phyloP scores from a whole-genome alignment of 1,140 invertebrate species.

The Adoxophyes honmai region DNA sequence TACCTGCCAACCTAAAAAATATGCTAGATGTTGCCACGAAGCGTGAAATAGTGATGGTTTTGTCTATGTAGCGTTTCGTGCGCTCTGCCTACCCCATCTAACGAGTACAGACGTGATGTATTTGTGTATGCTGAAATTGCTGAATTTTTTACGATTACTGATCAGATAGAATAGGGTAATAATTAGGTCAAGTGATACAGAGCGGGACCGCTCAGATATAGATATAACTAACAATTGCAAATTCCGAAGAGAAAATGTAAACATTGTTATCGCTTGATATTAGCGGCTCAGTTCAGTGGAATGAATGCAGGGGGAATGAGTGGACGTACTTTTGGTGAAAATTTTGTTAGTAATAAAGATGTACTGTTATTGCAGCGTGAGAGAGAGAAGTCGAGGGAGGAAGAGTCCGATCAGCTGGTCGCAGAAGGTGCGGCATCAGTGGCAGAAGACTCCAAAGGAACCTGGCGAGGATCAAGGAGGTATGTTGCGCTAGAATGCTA shows the following conservation, averaged over 20 bases:
- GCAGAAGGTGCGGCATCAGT: slow-evolving; percentile 72
- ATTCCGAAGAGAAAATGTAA: slow-evolving; percentile 47
- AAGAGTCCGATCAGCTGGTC: slow-evolving; percentile 74
- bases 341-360: not conserved
- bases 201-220: no score
- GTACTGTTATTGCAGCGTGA: slow-evolving; percentile 48
- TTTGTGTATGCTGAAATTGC: no score
- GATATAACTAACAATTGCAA: slow-evolving; percentile 20
- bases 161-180: no score
- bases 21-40: no score
- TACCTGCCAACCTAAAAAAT: no score
- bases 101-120: no score
- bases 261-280: slow-evolving; percentile 52
- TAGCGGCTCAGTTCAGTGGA: slow-evolving; percentile 31
- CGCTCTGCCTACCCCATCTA: no score
- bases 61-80: no score
- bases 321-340: not conserved
- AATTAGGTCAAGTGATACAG: no score
- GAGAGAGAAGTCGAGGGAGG: slow-evolving; percentile 59
- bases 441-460: slow-evolving; percentile 66
- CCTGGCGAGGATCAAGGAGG: slow-evolving; percentile 52
- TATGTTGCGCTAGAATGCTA: no score
- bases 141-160: no score
- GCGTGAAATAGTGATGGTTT: no score
- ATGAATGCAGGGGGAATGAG: slow-evolving; percentile 20